A percentile compares a stretch with the other conserved stretches of the same genome.
phyloP scores from a whole-genome alignment of 2,797 vertebrate genomes.

The Myioborus miniatus region DNA sequence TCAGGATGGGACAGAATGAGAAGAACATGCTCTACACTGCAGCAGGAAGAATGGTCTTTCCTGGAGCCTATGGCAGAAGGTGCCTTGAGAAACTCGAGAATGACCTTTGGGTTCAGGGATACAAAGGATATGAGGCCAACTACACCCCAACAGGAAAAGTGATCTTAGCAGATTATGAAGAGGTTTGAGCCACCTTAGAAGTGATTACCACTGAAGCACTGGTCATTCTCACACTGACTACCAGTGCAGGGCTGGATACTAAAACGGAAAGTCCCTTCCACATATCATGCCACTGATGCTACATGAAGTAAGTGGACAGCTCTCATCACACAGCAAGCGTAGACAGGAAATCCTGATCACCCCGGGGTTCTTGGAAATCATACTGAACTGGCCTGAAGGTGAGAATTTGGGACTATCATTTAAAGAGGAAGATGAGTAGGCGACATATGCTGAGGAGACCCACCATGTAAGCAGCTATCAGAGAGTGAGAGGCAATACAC shows the following conservation, averaged over 20 bases:
- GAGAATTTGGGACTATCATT: not conserved
- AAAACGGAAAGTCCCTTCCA: not conserved
- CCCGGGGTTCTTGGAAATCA: not conserved
- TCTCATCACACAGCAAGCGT: not conserved
- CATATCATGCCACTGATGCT: not conserved
- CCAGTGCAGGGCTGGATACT: not conserved
- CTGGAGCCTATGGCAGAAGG: not conserved
- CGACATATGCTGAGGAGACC: not conserved
- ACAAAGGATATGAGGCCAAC: not conserved
- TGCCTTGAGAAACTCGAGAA: not conserved
- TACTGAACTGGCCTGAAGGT: not conserved
- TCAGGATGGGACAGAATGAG: not conserved
- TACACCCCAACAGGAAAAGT: not conserved
- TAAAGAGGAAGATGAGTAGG: not conserved
- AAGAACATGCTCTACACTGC: not conserved
- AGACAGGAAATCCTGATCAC: not conserved
- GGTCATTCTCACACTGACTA: not conserved
- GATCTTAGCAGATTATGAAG: not conserved
- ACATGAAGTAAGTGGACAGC: not conserved
- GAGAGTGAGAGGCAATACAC: no score
- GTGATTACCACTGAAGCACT: not conserved
- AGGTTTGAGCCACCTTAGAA: not conserved
- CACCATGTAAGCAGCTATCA: not conserved
- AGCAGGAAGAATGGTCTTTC: not conserved
- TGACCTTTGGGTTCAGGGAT: not conserved